Evolutionary conservation across 2,888 invertebrate species (phyloP).

Genomic region (Ramazzottius varieornatus): DNA sequence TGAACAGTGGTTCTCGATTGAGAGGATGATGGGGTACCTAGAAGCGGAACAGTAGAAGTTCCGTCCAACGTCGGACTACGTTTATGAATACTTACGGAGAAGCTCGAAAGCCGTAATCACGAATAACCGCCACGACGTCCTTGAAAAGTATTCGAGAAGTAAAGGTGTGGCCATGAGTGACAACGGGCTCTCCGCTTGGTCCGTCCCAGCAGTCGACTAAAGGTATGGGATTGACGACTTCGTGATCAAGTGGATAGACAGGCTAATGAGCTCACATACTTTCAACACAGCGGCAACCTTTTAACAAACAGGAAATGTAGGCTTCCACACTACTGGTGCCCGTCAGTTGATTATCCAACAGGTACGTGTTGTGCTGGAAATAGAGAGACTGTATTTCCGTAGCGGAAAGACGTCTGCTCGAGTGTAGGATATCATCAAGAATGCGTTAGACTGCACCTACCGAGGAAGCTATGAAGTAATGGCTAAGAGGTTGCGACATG

Average conservation of each 20-base stretch:
- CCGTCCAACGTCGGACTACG: neutral
- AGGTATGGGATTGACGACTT: slow-evolving; percentile 8
- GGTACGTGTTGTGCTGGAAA: slow-evolving; percentile 16
- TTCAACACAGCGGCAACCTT: slow-evolving; percentile 27
- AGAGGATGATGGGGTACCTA: slow-evolving; percentile 26
- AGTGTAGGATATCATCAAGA: neutral
- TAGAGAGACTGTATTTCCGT: neutral
- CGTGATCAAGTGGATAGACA: too few relatives aligned
- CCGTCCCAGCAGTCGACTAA: slow-evolving; percentile 33
- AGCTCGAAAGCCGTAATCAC: neutral
- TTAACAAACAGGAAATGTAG: slow-evolving; percentile 25
- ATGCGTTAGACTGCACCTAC: neutral
- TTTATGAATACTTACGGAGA: neutral
- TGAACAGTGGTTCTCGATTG: slow-evolving; percentile 29
- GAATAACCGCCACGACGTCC: neutral
- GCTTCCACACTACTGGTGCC: slow-evolving; percentile 28
- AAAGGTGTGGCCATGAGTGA: slow-evolving; percentile 30
- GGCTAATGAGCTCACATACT: too few relatives aligned
- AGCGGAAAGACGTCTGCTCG: too few relatives aligned
- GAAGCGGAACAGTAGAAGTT: neutral
- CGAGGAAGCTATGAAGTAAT: neutral
- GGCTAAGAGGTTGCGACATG: neutral
- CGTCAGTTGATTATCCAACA: slow-evolving; percentile 28
- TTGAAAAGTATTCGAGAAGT: slow-evolving; percentile 25
- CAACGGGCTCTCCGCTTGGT: slow-evolving; percentile 24